Base-by-base conservation (phyloP, 1,140 invertebrate species). In the Cherax destructor region DNA sequence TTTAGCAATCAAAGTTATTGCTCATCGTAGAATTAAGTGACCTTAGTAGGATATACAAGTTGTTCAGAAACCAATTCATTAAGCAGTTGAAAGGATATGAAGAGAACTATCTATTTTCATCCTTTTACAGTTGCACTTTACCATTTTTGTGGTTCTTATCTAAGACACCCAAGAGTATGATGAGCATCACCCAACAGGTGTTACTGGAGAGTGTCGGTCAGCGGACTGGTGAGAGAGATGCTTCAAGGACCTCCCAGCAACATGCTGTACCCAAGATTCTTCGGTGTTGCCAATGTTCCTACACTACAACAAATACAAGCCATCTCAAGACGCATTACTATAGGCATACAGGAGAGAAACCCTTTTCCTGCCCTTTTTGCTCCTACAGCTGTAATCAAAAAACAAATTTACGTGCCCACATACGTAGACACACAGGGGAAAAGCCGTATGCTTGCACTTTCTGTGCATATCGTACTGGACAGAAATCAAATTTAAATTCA, bases 331-430 rank as follows among this genome's bases (percentile, higher is more conserved):
- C 65, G 47, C 87, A 89, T 65, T 83, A 83, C 80, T 59, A 81
- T 72, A 77, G 79, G 16, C 87, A 89, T 74, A 89, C 87, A 18
- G 87, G 87, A 24, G 80, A 89, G 65, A 89, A 89, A 41, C 87
- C 87, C 4, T 83, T 83, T 41, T 47, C 65, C 61, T 88, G 86
- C 49, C 49, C 59, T n/a, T 88, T 52, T 52, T 88, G 86, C 59
- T 41, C 86, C 21, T 88, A 88, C 65, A 59, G 79, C n/a, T 81
- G 56, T 3, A 74, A 56, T 47, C 80, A 74, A 56, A 89, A 83
- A n/a, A 74, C 79, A 49, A 69, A 69, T n/a, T 50, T 89, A 30
- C 21, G 69, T 24, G 87, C 69, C 6, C 87, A 89, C 69, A 89
- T 89, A 41, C 65, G 80, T 50, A 77, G 61, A 21, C 87, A 89